phyloP scores from a whole-genome alignment of 2,888 invertebrate genomes.

The Leptarthrus brevirostris region DNA sequence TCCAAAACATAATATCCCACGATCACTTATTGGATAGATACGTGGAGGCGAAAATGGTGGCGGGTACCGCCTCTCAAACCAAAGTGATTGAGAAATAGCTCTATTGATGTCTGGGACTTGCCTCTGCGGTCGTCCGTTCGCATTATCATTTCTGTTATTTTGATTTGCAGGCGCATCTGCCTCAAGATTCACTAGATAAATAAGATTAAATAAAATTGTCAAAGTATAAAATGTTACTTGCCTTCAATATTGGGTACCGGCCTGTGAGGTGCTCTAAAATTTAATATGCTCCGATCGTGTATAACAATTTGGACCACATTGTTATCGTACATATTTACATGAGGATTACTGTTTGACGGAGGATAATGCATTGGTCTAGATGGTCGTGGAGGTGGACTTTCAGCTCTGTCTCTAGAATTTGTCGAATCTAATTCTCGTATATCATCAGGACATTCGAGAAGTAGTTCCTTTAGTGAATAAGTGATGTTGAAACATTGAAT shows the following conservation, averaged over 20 bases:
- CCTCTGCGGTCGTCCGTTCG: neutral
- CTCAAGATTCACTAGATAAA: slow-evolving; percentile 2
- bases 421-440: slow-evolving; percentile 50
- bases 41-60: slow-evolving; percentile 51
- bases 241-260: slow-evolving; percentile 20
- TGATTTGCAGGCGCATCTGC: neutral
- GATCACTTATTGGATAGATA: slow-evolving; percentile 60
- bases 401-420: neutral
- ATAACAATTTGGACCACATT: slow-evolving; percentile 50
- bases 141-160: slow-evolving; percentile 2
- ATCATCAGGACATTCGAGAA: slow-evolving; percentile 67
- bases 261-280: neutral
- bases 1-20: slow-evolving; percentile 65
- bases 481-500: slow-evolving; percentile 71
- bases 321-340: slow-evolving; percentile 28
- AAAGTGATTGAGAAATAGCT: slow-evolving; percentile 49
- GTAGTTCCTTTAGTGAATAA: slow-evolving; percentile 68
- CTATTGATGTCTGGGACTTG: slow-evolving; percentile 44
- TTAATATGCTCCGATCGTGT: slow-evolving; percentile 49
- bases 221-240: neutral
- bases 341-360: neutral
- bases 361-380: neutral
- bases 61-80: slow-evolving; percentile 51
- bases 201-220: neutral
- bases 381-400: slow-evolving; percentile 11